Percentiles rank a stretch among this genome's conserved stretches.
Evolutionary conservation across 2,113 vertebrate genomes (phyloP).

Genomic region (Myotis lucifugus): DNA sequence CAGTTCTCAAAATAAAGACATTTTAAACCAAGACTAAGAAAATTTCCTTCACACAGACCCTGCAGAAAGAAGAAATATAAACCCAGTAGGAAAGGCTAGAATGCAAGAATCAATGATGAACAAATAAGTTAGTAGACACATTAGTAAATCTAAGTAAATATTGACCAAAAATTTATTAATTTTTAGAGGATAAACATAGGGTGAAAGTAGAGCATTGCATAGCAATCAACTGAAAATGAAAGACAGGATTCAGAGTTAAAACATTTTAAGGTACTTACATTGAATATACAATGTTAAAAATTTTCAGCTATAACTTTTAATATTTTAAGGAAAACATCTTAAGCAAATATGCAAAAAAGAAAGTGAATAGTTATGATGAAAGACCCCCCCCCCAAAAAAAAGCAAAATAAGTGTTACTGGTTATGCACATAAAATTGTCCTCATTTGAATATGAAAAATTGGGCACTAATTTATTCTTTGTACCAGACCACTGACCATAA

Average conservation of each 20-base stretch:
- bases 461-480: background rate
- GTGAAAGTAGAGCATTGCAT: background rate
- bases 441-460: constrained; percentile 13
- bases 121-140: background rate
- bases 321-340: constrained; percentile 1
- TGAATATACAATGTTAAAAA: background rate
- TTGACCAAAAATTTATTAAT: background rate
- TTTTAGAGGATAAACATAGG: background rate
- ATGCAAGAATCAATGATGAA: background rate
- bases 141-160: background rate
- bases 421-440: background rate
- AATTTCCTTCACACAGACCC: background rate
- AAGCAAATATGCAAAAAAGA: background rate
- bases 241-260: constrained; percentile 3
- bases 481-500: background rate
- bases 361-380: background rate
- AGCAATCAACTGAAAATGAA: background rate
- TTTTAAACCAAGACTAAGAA: background rate
- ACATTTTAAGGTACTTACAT: background rate
- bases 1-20: constrained; percentile 56
- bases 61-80: background rate
- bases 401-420: background rate
- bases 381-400: background rate
- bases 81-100: background rate
- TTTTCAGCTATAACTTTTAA: background rate